Conservation (phyloP, 1,140 invertebrate species). For the Paraescarpia echinospica region DNA sequence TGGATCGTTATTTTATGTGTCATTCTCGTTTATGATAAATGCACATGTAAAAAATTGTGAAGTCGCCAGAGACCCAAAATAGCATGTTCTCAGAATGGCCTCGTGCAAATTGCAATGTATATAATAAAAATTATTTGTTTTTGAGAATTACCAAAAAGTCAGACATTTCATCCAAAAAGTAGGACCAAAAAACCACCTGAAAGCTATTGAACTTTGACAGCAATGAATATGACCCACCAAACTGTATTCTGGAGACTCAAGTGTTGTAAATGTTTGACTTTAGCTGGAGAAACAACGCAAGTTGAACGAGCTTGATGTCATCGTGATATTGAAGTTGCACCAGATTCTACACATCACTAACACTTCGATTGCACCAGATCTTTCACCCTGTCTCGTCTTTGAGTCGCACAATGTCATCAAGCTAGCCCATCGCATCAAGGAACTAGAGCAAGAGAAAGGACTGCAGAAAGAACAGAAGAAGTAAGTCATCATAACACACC, state of each 20-base stretch:
- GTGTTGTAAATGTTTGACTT: slow-evolving; percentile 22
- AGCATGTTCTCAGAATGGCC: too few species aligned
- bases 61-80: too few species aligned
- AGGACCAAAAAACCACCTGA: too few species aligned
- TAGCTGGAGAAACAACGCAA: slow-evolving; percentile 70
- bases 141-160: too few species aligned
- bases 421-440: slow-evolving; percentile 67
- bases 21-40: too few species aligned
- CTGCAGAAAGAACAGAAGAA: slow-evolving; percentile 65
- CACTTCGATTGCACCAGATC: slow-evolving; percentile 57
- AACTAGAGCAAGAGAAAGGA: slow-evolving; percentile 67
- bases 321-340: slow-evolving; percentile 67
- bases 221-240: not conserved
- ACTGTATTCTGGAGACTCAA: not conserved
- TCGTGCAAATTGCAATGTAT: too few species aligned
- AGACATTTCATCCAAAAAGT: too few species aligned
- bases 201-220: too few species aligned
- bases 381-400: slow-evolving; percentile 68
- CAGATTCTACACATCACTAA: slow-evolving; percentile 68
- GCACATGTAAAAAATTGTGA: too few species aligned
- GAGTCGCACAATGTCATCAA: slow-evolving; percentile 62
- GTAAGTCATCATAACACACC: slow-evolving; percentile 51
- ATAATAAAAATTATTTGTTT: too few species aligned
- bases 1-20: too few species aligned
- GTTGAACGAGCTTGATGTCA: slow-evolving; percentile 69